Evolutionary conservation across 2,113 vertebrate genomes (phyloP).

Genomic region (Chaetura pelagica): DNA sequence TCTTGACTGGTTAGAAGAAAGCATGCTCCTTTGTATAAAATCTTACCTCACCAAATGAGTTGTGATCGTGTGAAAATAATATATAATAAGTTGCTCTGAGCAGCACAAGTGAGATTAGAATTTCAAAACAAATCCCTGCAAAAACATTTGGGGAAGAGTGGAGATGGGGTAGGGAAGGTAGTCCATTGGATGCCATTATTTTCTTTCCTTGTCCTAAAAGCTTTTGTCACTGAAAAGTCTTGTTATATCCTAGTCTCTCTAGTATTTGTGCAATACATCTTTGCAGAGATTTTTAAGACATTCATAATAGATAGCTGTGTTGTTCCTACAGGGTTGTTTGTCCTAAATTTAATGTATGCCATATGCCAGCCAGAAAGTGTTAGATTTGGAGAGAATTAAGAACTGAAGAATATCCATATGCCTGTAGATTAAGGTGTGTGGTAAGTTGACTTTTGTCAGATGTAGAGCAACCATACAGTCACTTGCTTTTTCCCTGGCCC

Average conservation of each 20-base stretch:
- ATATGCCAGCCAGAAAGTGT: background rate
- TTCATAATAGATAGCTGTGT: background rate
- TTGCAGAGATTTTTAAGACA: background rate
- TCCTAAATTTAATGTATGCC: background rate
- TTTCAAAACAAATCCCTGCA: background rate
- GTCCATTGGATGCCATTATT: background rate
- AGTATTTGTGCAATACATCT: background rate
- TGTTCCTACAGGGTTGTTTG: background rate
- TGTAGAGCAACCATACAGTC: background rate
- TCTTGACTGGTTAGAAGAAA: background rate
- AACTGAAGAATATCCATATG: rapidly evolving
- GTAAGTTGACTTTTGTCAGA: background rate
- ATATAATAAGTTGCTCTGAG: background rate
- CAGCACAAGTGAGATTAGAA: background rate
- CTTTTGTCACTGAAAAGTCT: background rate
- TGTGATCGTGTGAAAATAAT: background rate
- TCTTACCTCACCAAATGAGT: background rate
- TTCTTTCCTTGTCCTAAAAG: background rate
- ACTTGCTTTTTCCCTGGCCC: rapidly evolving
- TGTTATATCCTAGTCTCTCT: background rate
- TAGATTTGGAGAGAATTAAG: background rate
- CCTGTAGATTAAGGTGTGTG: background rate
- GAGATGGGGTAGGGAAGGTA: too few relatives aligned
- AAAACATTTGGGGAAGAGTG: background rate
- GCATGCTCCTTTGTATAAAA: background rate